phyloP scores from a whole-genome alignment of 2,797 vertebrate species.

The Helostoma temminkii region DNA sequence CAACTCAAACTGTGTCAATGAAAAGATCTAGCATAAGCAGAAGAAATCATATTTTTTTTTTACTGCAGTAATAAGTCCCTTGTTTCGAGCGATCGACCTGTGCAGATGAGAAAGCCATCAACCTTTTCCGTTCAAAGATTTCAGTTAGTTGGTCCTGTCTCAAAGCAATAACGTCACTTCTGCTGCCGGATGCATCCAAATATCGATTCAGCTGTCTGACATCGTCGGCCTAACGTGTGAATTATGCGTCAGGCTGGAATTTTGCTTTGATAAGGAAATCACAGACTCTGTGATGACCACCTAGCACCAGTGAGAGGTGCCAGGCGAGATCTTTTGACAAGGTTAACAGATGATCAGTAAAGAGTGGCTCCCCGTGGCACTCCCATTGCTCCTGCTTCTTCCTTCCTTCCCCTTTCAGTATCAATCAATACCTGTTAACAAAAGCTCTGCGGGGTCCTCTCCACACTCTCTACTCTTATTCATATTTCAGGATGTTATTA shows the following conservation, averaged over 20 bases:
- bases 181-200: background rate
- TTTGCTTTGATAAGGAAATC: slow-evolving; percentile 54
- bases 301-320: slow-evolving; percentile 14
- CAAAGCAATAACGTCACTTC: background rate
- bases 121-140: slow-evolving; percentile 8
- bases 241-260: slow-evolving; percentile 28
- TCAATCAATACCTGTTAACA: slow-evolving; percentile 79
- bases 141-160: background rate
- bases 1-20: slow-evolving; percentile 2
- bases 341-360: slow-evolving; percentile 75
- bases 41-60: background rate
- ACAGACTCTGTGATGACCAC: slow-evolving; percentile 41
- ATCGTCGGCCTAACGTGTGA: slow-evolving; percentile 21
- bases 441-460: slow-evolving; percentile 70
- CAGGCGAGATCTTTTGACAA: slow-evolving; percentile 57
- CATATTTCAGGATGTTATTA: slow-evolving; percentile 82
- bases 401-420: slow-evolving; percentile 29
- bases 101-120: background rate
- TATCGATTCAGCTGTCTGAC: slow-evolving; percentile 41
- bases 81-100: slow-evolving; percentile 15
- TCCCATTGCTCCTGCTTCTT: slow-evolving; percentile 6
- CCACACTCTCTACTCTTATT: slow-evolving; percentile 70
- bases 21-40: background rate
- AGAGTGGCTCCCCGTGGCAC: slow-evolving; percentile 57
- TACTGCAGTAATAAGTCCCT: slow-evolving; percentile 15